Evolutionary conservation across 2,888 invertebrate genomes (phyloP).

Genomic region (Xylota sylvarum): DNA sequence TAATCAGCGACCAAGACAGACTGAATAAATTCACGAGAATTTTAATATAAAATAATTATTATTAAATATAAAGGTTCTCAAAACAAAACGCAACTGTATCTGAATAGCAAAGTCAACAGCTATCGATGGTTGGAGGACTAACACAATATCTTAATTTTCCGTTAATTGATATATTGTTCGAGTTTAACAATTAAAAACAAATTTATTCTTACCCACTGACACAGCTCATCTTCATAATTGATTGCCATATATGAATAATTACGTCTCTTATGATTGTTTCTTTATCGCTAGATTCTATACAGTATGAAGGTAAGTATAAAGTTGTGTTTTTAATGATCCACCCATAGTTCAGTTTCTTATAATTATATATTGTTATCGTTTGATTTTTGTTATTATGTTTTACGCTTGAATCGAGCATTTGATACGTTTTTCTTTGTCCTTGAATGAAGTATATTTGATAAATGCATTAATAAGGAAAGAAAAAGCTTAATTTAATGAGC

Average conservation of each 20-base stretch:
- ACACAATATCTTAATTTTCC: not conserved
- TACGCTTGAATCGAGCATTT: not conserved
- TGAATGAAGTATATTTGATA: constrained; percentile 6
- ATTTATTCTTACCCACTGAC: constrained; percentile 20
- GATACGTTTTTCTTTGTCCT: constrained; percentile 26
- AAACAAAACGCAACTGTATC: not conserved
- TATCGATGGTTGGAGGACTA: not conserved
- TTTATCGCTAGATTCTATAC: not conserved
- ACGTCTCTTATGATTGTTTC: not conserved
- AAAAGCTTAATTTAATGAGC: constrained; percentile 34
- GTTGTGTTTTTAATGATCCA: not conserved
- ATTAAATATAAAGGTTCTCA: not conserved
- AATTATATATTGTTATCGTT: not conserved
- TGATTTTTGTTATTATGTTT: not conserved
- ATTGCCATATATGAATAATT: not conserved
- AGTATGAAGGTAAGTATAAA: not conserved
- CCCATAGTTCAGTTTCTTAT: not conserved
- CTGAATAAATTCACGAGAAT: too few species aligned
- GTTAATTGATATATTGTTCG: constrained; percentile 17
- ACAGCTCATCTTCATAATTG: not conserved
- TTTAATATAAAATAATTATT: too few species aligned
- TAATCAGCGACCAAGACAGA: too few species aligned
- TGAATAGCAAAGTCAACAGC: not conserved
- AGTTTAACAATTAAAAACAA: not conserved
- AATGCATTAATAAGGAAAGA: not conserved